phyloP scores from a whole-genome alignment of 2,797 vertebrate genomes.

The Galago senegalensis region DNA sequence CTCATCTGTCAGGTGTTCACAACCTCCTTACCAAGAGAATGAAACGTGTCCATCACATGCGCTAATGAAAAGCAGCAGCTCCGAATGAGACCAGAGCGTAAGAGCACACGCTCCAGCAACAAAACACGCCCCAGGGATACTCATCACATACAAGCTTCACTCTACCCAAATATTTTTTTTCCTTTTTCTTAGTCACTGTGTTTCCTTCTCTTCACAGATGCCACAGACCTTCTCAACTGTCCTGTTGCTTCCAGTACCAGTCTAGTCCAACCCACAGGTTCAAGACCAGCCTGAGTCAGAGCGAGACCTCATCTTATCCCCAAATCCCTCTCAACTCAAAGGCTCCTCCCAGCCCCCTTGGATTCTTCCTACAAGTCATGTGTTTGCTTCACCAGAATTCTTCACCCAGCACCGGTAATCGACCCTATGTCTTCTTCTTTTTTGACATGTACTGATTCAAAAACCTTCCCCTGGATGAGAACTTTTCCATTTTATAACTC shows the following conservation, averaged over 20 bases:
- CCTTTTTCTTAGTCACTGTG: not conserved
- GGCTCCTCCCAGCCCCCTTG: fast-evolving
- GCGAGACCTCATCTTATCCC: too few relatives aligned
- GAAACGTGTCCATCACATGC: not conserved
- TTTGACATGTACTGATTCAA: not conserved
- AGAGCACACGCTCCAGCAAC: not conserved
- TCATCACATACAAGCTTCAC: not conserved
- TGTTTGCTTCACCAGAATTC: not conserved
- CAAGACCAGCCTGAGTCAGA: too few relatives aligned
- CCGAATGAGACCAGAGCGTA: not conserved
- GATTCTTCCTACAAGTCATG: not conserved
- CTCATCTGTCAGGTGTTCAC: not conserved
- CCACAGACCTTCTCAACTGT: not conserved
- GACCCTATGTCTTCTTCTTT: not conserved
- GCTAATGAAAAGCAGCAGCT: not conserved
- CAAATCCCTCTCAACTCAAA: fast-evolving
- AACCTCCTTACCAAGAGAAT: not conserved
- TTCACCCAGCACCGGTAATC: not conserved
- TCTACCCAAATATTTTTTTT: not conserved
- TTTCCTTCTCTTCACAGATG: not conserved
- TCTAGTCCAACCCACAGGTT: not conserved
- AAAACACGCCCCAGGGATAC: not conserved
- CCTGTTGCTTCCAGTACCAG: not conserved
- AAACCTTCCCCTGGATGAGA: not conserved
- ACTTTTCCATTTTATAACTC: not conserved